Percentiles rank a stretch among this genome's conserved stretches.
These are phyloP conservation scores for Hylaea fasciaria DNA, from an alignment of 2,888 invertebrate species.

Conservation along the genomic window DNA sequence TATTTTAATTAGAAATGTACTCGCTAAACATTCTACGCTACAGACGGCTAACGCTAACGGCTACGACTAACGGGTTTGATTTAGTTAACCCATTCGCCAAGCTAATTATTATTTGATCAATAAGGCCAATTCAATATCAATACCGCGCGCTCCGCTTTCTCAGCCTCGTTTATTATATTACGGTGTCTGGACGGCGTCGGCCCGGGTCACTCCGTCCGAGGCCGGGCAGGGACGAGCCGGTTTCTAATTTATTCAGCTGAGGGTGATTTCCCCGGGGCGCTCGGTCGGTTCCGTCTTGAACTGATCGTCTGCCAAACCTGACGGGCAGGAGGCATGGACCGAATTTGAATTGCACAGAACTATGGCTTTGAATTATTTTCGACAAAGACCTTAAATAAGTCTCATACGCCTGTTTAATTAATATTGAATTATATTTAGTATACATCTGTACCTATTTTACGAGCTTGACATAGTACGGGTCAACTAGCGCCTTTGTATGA, in stretches of 20 bases:
- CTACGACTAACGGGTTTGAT: too few relatives aligned
- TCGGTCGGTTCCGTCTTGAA: conserved; percentile 9
- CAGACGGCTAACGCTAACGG: too few relatives aligned
- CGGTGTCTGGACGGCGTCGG: neutral
- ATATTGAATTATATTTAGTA: too few relatives aligned
- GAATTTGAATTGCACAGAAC: neutral
- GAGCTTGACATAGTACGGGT: too few relatives aligned
- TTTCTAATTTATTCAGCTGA: conserved; percentile 43
- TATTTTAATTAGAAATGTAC: too few relatives aligned
- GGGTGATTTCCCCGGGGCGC: conserved; percentile 43
- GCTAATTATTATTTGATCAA: neutral
- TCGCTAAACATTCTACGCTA: too few relatives aligned
- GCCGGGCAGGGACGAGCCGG: conserved; percentile 1
- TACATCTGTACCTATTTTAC: too few relatives aligned
- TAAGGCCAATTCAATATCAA: neutral
- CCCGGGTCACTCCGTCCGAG: conserved; percentile 5
- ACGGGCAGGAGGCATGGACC: neutral
- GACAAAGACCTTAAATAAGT: too few relatives aligned
- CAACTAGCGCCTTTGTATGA: too few relatives aligned
- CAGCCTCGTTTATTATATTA: neutral
- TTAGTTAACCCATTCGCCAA: neutral
- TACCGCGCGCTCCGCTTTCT: neutral
- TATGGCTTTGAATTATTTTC: neutral
- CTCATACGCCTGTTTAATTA: too few relatives aligned
- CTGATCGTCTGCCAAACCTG: conserved; percentile 19